These are phyloP conservation scores for Scatophagus argus DNA, from an alignment of 2,113 vertebrate species.

Conservation along the genomic window DNA sequence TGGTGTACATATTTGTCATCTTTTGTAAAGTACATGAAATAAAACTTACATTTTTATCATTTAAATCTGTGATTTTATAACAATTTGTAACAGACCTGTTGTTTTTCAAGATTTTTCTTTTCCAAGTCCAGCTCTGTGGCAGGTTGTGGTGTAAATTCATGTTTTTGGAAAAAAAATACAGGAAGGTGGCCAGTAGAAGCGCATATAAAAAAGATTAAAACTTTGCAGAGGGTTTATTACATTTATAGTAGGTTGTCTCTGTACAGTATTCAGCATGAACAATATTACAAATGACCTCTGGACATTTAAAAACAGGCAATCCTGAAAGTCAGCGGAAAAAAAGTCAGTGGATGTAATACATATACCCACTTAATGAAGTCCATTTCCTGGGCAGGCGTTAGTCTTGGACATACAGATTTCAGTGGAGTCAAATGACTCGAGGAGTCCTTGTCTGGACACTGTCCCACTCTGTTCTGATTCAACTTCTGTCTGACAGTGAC, in stretches of 20 bases:
- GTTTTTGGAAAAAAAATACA: neutral
- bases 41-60: constrained; percentile 36
- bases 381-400: neutral
- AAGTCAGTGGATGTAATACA: neutral
- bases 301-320: neutral
- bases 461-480: neutral
- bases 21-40: constrained; percentile 57
- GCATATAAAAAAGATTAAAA: neutral
- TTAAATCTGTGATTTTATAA: neutral
- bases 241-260: constrained; percentile 49
- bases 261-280: constrained; percentile 50
- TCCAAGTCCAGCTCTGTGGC: neutral
- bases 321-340: neutral
- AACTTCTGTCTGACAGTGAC: neutral
- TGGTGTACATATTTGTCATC: constrained; percentile 35
- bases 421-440: neutral
- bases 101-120: neutral
- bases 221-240: constrained; percentile 51
- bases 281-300: constrained; percentile 32
- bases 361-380: neutral
- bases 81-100: neutral
- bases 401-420: neutral
- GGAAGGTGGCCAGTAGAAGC: neutral
- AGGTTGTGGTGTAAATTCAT: neutral
- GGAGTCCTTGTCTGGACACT: neutral